phyloP scores from a whole-genome alignment of 2,888 invertebrate genomes.

The Ormyrus labotus region DNA sequence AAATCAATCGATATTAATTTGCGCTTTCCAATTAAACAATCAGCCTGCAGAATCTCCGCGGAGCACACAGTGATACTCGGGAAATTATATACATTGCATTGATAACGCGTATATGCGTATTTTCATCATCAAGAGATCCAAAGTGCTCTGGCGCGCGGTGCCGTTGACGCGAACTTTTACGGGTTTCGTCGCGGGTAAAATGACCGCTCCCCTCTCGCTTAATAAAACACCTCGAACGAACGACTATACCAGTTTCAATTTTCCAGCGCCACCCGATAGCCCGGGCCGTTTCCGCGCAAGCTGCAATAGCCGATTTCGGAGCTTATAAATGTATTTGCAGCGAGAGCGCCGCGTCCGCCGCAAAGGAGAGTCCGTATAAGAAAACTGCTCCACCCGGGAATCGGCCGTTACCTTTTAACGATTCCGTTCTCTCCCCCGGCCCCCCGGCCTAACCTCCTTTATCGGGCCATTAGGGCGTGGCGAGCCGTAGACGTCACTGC shows the following conservation, averaged over 20 bases:
- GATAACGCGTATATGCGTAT: too few relatives aligned
- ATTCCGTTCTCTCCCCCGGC: slow-evolving; percentile 21
- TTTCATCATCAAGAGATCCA: too few relatives aligned
- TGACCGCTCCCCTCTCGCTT: neutral
- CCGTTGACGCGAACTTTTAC: too few relatives aligned
- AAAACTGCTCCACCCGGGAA: slow-evolving; percentile 11
- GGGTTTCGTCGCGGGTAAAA: neutral
- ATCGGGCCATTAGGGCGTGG: slow-evolving; percentile 29
- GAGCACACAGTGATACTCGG: neutral
- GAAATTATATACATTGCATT: too few relatives aligned
- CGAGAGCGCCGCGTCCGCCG: neutral
- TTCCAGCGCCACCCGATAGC: neutral
- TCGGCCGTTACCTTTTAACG: slow-evolving; percentile 27
- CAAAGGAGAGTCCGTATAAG: slow-evolving; percentile 4
- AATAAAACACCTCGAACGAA: neutral
- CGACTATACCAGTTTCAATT: slow-evolving; percentile 16
- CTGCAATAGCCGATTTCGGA: too few relatives aligned
- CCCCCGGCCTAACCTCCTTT: slow-evolving; percentile 33
- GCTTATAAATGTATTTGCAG: slow-evolving; percentile 25
- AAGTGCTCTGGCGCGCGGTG: neutral
- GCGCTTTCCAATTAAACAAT: slow-evolving; percentile 57
- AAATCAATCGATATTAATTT: slow-evolving; percentile 58
- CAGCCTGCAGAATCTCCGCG: slow-evolving; percentile 22
- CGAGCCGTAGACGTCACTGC: neutral
- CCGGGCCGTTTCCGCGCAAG: too few relatives aligned